phyloP scores from a whole-genome alignment of 2,888 invertebrate species.

The Sialis lutaria region DNA sequence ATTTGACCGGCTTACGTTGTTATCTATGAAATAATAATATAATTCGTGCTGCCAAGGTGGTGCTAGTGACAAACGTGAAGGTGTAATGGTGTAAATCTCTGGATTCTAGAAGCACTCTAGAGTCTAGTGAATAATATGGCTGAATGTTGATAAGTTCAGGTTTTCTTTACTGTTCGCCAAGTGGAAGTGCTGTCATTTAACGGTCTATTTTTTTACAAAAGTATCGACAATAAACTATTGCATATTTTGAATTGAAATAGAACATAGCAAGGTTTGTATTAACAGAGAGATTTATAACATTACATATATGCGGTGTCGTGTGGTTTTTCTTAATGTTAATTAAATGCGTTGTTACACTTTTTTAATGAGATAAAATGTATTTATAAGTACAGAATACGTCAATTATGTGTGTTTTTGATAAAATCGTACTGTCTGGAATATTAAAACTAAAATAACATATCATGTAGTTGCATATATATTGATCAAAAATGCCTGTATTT shows the following conservation, averaged over 20 bases:
- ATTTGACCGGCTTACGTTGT: too few species aligned
- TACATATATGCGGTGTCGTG: background rate
- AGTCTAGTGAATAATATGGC: conserved; percentile 38
- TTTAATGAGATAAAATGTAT: background rate
- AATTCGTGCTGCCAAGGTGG: too few species aligned
- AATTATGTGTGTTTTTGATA: too few species aligned
- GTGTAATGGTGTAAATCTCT: too few species aligned
- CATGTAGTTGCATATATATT: too few species aligned
- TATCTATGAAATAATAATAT: too few species aligned
- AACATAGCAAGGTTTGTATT: background rate
- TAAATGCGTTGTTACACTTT: background rate
- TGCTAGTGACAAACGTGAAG: too few species aligned
- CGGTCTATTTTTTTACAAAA: conserved; percentile 4
- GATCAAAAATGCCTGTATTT: background rate
- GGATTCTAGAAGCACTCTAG: background rate
- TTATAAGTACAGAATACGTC: background rate
- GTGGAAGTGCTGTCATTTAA: conserved; percentile 14
- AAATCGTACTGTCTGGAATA: too few species aligned
- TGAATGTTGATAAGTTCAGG: conserved; percentile 61
- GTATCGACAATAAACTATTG: background rate
- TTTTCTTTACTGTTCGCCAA: conserved; percentile 73
- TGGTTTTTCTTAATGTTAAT: background rate
- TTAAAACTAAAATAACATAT: too few species aligned
- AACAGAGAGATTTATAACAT: background rate
- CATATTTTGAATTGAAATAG: conserved; percentile 6